These are phyloP conservation scores for Pollachius pollachius DNA, from an alignment of 2,113 vertebrate species.

Conservation along the genomic window DNA sequence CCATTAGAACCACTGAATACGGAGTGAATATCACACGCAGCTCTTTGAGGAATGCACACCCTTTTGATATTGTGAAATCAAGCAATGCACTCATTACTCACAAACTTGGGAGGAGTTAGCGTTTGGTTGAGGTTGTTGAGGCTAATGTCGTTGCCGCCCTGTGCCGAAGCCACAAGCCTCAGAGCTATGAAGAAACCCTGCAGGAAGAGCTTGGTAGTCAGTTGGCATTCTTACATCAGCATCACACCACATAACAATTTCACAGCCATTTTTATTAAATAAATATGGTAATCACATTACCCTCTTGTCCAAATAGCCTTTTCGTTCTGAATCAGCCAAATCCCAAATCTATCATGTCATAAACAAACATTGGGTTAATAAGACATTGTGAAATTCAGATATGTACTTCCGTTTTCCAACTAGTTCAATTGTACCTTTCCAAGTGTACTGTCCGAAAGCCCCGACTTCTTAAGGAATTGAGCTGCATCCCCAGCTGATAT, in stretches of 20 bases:
- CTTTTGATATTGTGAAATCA: background rate
- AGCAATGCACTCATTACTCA: slow-evolving; percentile 68
- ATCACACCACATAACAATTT: background rate
- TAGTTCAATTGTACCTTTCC: slow-evolving; percentile 80
- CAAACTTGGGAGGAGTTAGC: slow-evolving; percentile 87
- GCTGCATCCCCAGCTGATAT: slow-evolving; percentile 89
- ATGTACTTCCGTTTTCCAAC: background rate
- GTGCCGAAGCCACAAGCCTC: slow-evolving; percentile 90
- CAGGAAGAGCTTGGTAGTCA: slow-evolving; percentile 12
- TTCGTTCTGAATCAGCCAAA: slow-evolving; percentile 90
- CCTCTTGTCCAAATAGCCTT: slow-evolving; percentile 94
- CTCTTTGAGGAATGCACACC: background rate
- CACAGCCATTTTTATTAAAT: background rate
- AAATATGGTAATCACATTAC: slow-evolving; percentile 61
- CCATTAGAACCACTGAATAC: too few relatives aligned
- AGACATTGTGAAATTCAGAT: background rate
- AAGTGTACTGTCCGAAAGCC: slow-evolving; percentile 85
- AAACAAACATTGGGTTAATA: background rate
- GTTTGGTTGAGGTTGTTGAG: slow-evolving; percentile 80
- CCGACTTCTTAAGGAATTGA: slow-evolving; percentile 92
- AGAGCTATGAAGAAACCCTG: slow-evolving; percentile 92
- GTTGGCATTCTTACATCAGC: slow-evolving; percentile 24
- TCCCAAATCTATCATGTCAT: slow-evolving; percentile 88
- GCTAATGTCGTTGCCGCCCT: slow-evolving; percentile 87
- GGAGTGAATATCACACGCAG: too few relatives aligned